Evolutionary conservation across 2,113 vertebrate species (phyloP).

Genomic region (Daphoenositta chrysoptera): DNA sequence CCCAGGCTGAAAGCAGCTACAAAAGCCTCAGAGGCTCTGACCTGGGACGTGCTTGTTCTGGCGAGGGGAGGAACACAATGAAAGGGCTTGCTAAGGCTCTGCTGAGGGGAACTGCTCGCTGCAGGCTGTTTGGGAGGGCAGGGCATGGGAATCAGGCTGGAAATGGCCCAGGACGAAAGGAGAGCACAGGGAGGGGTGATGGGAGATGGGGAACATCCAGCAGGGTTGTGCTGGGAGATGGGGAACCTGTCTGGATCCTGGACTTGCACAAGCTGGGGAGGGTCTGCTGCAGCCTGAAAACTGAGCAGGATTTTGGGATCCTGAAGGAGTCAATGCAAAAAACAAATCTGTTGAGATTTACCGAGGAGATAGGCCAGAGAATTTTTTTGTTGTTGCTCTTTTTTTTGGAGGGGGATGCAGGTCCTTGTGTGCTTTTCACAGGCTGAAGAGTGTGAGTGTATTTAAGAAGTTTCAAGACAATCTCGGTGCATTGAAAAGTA

Average conservation of each 20-base stretch:
- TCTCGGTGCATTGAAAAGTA: background rate
- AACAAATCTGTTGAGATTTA: background rate
- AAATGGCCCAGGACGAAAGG: background rate
- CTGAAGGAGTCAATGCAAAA: background rate
- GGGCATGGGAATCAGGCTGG: background rate
- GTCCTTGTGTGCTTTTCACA: rapidly evolving
- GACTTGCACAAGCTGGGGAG: background rate
- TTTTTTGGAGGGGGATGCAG: background rate
- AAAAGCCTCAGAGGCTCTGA: background rate
- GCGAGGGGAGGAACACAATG: background rate
- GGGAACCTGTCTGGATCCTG: background rate
- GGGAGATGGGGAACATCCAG: background rate
- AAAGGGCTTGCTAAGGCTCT: background rate
- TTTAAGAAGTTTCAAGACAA: background rate
- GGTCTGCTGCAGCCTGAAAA: background rate
- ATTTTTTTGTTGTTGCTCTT: background rate
- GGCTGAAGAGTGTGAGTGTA: background rate
- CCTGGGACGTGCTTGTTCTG: background rate
- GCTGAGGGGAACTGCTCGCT: background rate
- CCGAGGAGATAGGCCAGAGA: background rate
- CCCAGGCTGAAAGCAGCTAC: background rate
- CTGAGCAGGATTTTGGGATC: background rate
- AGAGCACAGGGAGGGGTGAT: background rate
- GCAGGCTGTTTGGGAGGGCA: background rate
- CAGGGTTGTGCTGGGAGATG: background rate